Conservation (phyloP, 2,888 invertebrate genomes). For the Acheta domesticus region DNA sequence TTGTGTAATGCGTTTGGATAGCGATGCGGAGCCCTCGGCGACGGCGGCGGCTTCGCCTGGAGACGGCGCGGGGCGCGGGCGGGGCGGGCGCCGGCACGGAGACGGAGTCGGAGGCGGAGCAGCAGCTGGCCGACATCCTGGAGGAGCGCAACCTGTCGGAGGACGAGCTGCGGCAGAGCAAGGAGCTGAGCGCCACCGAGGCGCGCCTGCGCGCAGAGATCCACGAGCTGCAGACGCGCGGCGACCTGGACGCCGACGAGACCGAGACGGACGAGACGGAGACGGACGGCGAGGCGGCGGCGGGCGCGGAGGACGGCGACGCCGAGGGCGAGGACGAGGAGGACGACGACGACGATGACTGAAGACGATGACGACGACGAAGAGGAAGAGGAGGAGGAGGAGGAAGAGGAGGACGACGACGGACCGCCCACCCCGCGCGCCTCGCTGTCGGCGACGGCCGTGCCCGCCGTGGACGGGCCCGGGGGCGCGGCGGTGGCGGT, state of each 20-base stretch:
- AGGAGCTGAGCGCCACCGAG: slow-evolving; percentile 52
- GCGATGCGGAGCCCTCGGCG: too few species aligned
- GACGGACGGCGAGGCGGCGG: slow-evolving; percentile 39
- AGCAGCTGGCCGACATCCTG: slow-evolving; percentile 34
- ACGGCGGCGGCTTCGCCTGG: too few species aligned
- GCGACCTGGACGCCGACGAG: slow-evolving; percentile 48
- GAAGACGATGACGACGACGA: background rate
- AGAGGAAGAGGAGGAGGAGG: background rate
- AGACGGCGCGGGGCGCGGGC: too few species aligned
- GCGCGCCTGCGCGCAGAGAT: slow-evolving; percentile 58
- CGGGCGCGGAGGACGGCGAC: slow-evolving; percentile 44
- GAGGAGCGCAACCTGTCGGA: slow-evolving; percentile 47
- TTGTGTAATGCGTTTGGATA: too few species aligned
- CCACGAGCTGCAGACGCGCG: slow-evolving; percentile 51
- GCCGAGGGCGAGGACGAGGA: slow-evolving; percentile 49
- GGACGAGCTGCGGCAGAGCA: slow-evolving; percentile 54
- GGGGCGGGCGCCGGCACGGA: background rate
- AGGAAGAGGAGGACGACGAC: background rate
- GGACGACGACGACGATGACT: background rate
- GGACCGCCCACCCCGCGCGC: background rate
- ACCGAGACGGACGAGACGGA: slow-evolving; percentile 40
- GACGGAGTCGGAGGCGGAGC: background rate
- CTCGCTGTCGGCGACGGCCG: background rate
- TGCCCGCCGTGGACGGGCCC: too few species aligned
- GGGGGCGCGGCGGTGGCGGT: too few species aligned